Evolutionary conservation across 1,140 invertebrate species (phyloP).

Genomic region (Magallana angulata): DNA sequence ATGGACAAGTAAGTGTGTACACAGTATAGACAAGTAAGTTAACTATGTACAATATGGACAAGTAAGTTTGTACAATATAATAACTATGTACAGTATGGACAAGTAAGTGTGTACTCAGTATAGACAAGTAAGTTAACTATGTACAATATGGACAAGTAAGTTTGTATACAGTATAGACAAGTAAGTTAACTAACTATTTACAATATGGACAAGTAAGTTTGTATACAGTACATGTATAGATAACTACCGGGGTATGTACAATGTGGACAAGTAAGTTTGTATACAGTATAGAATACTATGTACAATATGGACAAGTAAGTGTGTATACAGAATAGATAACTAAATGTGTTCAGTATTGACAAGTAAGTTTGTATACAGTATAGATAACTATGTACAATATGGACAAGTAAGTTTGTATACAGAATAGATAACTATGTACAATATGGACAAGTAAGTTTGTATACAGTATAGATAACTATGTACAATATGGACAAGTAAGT

Average conservation of each 20-base stretch:
- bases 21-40: too few relatives aligned
- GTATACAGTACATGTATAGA: too few relatives aligned
- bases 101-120: constrained; percentile 57
- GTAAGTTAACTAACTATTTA: constrained; percentile 68
- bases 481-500: constrained; percentile 75
- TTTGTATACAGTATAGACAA: too few relatives aligned
- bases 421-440: neutral
- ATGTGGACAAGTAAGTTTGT: neutral
- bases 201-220: constrained; percentile 65
- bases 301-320: too few relatives aligned
- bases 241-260: too few relatives aligned
- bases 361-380: constrained; percentile 57
- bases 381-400: constrained; percentile 66
- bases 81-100: constrained; percentile 71
- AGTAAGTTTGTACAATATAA: constrained; percentile 48
- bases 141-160: neutral
- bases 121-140: neutral
- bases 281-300: too few relatives aligned
- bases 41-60: constrained; percentile 72
- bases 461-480: too few relatives aligned
- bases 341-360: constrained; percentile 71
- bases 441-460: constrained; percentile 45
- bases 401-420: constrained; percentile 69
- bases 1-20: constrained; percentile 56
- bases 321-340: constrained; percentile 56